These are phyloP conservation scores for Ameiurus melas DNA, from an alignment of 2,113 vertebrate species.

Conservation along the genomic window DNA sequence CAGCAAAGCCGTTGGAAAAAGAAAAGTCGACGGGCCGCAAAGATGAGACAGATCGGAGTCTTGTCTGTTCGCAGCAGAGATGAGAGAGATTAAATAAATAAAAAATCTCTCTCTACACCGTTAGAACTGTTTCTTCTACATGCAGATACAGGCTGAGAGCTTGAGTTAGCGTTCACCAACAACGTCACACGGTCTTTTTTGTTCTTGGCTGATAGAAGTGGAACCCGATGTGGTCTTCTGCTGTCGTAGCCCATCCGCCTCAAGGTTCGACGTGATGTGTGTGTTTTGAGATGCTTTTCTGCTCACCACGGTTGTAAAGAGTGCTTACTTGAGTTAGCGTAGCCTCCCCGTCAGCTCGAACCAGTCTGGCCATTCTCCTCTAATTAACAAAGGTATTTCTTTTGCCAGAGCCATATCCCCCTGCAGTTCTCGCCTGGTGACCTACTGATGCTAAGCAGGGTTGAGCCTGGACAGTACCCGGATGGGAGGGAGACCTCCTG, in stretches of 20 bases:
- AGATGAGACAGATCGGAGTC: neutral
- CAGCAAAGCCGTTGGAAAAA: neutral
- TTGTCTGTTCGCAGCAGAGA: neutral
- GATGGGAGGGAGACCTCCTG: too few relatives aligned
- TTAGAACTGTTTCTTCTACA: neutral
- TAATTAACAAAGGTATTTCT: neutral
- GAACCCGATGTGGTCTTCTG: neutral
- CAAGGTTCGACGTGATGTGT: neutral
- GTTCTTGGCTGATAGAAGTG: neutral
- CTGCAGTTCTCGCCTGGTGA: too few relatives aligned
- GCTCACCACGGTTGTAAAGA: neutral
- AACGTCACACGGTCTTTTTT: neutral
- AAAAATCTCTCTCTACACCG: too few relatives aligned
- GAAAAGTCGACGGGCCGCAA: neutral
- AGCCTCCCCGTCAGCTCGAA: neutral
- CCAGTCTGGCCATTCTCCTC: neutral
- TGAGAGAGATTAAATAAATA: neutral
- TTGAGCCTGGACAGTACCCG: too few relatives aligned
- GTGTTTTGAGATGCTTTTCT: neutral
- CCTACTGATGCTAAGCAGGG: too few relatives aligned
- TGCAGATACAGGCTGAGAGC: neutral
- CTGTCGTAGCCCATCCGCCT: neutral
- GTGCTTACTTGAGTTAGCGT: neutral
- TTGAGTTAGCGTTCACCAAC: neutral
- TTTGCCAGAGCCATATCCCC: too few relatives aligned